Evolutionary conservation across 2,888 invertebrate species (phyloP), one percentile per base, ranked within the genome.

Genomic region (Apoda limacodes): DNA sequence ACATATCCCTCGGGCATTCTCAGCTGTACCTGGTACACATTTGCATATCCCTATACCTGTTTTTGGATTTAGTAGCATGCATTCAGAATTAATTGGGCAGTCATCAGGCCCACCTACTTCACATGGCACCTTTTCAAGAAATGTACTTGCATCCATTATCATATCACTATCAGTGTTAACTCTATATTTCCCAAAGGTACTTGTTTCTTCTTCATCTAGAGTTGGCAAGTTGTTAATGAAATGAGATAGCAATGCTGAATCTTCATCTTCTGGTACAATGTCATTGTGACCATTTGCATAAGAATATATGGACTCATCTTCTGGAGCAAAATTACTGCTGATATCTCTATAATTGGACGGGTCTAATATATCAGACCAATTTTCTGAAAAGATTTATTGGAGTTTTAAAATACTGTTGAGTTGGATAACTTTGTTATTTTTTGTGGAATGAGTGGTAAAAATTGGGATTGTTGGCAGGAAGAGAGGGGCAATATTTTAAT

Each of bases 11-110:
- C 72, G 70, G 1, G 65, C 41, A 40, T 61, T 68, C 37, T 70
- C 74, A 29, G 68, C 69, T 42, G 82, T 91, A 1, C 88, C 88
- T 2, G 80, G 69, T 12, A 84, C 69, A 64, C 93, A 93, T 50
- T 85, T 84, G 49, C 93, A 94, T 19, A 88, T 66, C 1, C 92
- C 91, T 44, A 84, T 84, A 22, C 85, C 69, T 2, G 84, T 71
- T 53, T 88, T 86, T 1, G 67, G 36, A 1, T 68, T 65, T 6
- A 78, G 27, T 1, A 74, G 74, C 28, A 87, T 66, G 56, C 93
- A 93, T 46, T 88, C 83, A 56, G 92, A 88, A 57, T 90, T 88
- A 13, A 74, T 69, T 1, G 83, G 83, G 50, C 93, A 93, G 28
- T 83, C 72, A 27, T 61, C 80, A 2, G 61, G 55, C n/a, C 65